Evolutionary conservation across 2,888 invertebrate species (phyloP).

Genomic region (Artemia sinica): DNA sequence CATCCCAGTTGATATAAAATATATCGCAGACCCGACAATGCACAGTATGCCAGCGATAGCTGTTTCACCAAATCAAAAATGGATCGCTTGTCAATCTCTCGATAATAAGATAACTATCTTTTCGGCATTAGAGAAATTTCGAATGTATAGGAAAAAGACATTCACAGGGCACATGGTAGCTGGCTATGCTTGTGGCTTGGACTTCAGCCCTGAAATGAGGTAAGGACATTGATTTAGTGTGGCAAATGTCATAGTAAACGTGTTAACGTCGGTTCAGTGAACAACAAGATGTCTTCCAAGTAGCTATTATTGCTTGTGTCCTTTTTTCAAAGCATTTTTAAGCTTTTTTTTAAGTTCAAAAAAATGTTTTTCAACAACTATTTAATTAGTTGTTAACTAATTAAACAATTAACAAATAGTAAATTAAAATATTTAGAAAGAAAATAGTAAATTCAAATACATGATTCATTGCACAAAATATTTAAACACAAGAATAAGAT

Average conservation of each 20-base stretch:
- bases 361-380: neutral
- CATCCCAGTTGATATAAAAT: slow-evolving; percentile 97
- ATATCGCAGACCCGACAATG: slow-evolving; percentile 98
- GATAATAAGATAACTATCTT: slow-evolving; percentile 97
- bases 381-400: neutral
- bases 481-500: too few species aligned
- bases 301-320: too few species aligned
- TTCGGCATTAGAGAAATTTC: slow-evolving; percentile 88
- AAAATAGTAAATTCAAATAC: too few species aligned
- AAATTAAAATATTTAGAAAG: too few species aligned
- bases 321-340: neutral
- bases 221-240: slow-evolving; percentile 30
- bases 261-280: neutral
- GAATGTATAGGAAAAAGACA: slow-evolving; percentile 91
- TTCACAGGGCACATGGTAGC: slow-evolving; percentile 99
- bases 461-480: too few species aligned
- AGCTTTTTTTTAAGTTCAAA: neutral
- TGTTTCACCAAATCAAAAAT: slow-evolving; percentile 87
- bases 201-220: slow-evolving; percentile 98
- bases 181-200: slow-evolving; percentile 89
- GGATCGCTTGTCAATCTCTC: slow-evolving; percentile 98
- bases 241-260: neutral
- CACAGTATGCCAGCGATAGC: slow-evolving; percentile 97
- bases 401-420: neutral
- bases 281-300: neutral